phyloP scores from a whole-genome alignment of 2,113 vertebrate genomes.

The Pogonocichla stellata region DNA sequence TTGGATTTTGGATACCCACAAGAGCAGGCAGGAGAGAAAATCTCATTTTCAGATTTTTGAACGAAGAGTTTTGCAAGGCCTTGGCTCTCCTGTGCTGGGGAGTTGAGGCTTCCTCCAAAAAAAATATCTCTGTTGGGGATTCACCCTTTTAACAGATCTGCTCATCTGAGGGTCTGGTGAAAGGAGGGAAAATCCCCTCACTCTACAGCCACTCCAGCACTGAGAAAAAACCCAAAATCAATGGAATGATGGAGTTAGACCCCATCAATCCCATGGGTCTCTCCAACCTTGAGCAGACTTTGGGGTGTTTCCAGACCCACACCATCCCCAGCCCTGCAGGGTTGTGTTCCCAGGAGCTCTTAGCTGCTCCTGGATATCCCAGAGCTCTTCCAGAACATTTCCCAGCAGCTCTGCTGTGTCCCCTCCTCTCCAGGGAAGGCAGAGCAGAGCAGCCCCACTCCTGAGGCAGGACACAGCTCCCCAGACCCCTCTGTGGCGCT shows the following conservation, averaged over 20 bases:
- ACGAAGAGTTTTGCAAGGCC: not conserved
- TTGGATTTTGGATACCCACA: not conserved
- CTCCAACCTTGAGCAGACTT: not conserved
- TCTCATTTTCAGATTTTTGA: not conserved
- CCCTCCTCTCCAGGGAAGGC: conserved; percentile 35
- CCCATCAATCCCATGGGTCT: not conserved
- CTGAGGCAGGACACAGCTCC: not conserved
- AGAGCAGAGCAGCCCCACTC: not conserved
- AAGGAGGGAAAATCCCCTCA: not conserved
- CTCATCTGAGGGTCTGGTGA: not conserved
- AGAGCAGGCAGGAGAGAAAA: not conserved
- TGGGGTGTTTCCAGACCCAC: not conserved
- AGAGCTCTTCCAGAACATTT: not conserved
- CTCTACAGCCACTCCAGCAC: not conserved
- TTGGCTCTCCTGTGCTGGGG: not conserved
- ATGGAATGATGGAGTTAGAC: not conserved
- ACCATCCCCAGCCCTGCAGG: not conserved
- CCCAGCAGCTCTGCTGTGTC: not conserved
- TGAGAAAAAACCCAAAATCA: not conserved
- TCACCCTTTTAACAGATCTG: not conserved
- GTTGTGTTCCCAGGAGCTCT: not conserved
- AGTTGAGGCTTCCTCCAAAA: not conserved
- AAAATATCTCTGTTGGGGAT: no score
- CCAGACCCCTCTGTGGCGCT: conserved; percentile 35
- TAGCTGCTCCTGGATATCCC: not conserved